These are phyloP conservation scores for Hippoglossus hippoglossus DNA, from an alignment of 2,797 vertebrate species.

Conservation along the genomic window DNA sequence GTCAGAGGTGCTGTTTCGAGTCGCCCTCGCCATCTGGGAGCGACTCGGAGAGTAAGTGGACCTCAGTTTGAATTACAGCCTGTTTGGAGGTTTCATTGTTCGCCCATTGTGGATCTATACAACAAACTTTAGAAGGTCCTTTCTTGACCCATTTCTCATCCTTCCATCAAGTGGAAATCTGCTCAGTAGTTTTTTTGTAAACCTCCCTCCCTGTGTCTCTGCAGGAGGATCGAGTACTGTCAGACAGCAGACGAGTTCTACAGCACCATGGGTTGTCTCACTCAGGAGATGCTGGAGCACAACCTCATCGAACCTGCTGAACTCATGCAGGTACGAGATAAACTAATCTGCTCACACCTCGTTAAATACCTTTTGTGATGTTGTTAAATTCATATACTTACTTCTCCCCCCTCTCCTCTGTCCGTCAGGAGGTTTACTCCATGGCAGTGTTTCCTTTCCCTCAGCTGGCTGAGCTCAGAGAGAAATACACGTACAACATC, in stretches of 20 bases:
- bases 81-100: too few species aligned
- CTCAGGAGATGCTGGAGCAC: conserved; percentile 96
- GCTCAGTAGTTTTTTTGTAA: too few species aligned
- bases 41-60: conserved; percentile 93
- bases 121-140: too few species aligned
- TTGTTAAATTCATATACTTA: not conserved
- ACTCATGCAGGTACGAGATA: conserved; percentile 91
- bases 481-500: conserved; percentile 99
- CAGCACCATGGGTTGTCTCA: conserved; percentile 95
- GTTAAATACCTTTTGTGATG: not conserved
- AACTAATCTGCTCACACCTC: not conserved
- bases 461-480: conserved; percentile 94
- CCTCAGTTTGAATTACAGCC: too few species aligned
- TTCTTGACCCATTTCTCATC: too few species aligned
- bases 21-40: conserved; percentile 96
- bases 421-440: conserved; percentile 92
- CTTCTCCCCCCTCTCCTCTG: not conserved
- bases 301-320: conserved; percentile 92
- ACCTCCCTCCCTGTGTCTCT: not conserved
- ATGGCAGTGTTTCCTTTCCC: conserved; percentile 98
- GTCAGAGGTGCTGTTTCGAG: conserved; percentile 95
- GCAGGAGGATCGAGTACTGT: conserved; percentile 94
- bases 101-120: too few species aligned
- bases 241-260: conserved; percentile 98
- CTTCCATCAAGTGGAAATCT: too few species aligned